These are phyloP conservation scores for Clarias fuscus DNA, from an alignment of 2,797 vertebrate genomes.

Conservation along the genomic window DNA sequence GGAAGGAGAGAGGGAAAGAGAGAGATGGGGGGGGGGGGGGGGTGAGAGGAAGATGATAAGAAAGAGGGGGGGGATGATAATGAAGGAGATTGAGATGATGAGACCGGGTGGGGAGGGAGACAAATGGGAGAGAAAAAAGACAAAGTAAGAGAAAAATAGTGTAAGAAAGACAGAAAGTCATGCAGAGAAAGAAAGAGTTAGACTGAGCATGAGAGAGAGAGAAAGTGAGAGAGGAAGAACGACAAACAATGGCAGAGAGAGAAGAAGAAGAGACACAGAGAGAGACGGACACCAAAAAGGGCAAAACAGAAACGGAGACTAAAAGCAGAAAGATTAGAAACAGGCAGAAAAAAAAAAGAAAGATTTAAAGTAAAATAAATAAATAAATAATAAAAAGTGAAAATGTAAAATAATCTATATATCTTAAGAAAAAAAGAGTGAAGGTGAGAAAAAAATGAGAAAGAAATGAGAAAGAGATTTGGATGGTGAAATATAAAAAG, in stretches of 20 bases:
- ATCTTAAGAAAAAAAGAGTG: too few species aligned
- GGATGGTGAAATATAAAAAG: too few species aligned
- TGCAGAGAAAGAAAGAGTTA: not conserved
- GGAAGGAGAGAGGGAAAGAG: not conserved
- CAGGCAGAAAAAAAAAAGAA: not conserved
- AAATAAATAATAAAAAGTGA: too few species aligned
- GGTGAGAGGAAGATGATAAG: not conserved
- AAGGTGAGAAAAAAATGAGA: too few species aligned
- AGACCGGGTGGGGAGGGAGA: not conserved
- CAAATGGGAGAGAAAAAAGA: not conserved
- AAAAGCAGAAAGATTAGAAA: too few species aligned
- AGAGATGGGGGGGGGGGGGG: too few species aligned
- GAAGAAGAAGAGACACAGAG: not conserved
- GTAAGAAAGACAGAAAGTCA: too few species aligned
- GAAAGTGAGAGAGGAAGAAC: not conserved
- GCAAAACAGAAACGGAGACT: not conserved
- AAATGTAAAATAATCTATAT: too few species aligned
- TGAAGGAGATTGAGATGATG: too few species aligned
- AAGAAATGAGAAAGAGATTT: too few species aligned
- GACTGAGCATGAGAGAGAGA: not conserved
- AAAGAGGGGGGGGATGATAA: too few species aligned
- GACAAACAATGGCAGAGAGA: not conserved
- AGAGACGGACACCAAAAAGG: not conserved
- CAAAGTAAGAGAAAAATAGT: not conserved
- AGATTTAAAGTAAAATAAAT: not conserved